Percentiles rank a stretch among this genome's conserved stretches.
phyloP scores from a whole-genome alignment of 2,888 invertebrate species.

The Tachystola acroxantha region DNA sequence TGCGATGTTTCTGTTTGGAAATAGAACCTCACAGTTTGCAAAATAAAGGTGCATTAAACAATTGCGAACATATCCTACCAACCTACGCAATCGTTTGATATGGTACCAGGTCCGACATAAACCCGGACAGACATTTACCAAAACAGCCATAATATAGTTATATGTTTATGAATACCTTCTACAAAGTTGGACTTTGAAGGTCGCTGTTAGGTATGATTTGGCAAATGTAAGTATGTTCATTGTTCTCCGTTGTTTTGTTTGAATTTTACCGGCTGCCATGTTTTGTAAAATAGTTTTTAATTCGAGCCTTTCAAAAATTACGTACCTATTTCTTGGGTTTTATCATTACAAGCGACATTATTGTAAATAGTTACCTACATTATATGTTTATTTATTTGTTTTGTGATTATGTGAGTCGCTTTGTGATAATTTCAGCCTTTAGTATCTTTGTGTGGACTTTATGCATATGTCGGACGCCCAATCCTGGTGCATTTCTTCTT shows the following conservation, averaged over 20 bases:
- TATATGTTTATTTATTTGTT: slow-evolving; percentile 24
- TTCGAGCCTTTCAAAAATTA: not conserved
- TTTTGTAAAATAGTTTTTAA: slow-evolving; percentile 11
- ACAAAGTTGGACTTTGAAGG: not conserved
- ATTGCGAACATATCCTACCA: too few relatives aligned
- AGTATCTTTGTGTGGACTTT: slow-evolving; percentile 20
- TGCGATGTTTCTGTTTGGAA: too few relatives aligned
- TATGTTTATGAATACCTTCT: not conserved
- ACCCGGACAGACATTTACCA: too few relatives aligned
- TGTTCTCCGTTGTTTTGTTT: slow-evolving; percentile 12
- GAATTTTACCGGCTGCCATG: slow-evolving; percentile 27
- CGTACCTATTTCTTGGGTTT: slow-evolving; percentile 4
- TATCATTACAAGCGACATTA: slow-evolving; percentile 11
- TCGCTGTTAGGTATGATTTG: not conserved
- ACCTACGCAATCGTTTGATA: too few relatives aligned
- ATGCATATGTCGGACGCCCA: too few relatives aligned
- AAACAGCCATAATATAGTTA: too few relatives aligned
- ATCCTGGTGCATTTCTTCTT: too few relatives aligned
- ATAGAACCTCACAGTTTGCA: too few relatives aligned
- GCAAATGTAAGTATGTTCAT: not conserved
- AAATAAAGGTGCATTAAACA: too few relatives aligned
- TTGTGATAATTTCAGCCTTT: slow-evolving; percentile 21
- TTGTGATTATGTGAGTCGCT: slow-evolving; percentile 5
- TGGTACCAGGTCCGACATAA: too few relatives aligned
- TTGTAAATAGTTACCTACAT: slow-evolving; percentile 33